Evolutionary conservation across 37 sponge, comb jelly and placozoan genomes (phyloP).

Genomic region (Mnemiopsis leidyi): DNA sequence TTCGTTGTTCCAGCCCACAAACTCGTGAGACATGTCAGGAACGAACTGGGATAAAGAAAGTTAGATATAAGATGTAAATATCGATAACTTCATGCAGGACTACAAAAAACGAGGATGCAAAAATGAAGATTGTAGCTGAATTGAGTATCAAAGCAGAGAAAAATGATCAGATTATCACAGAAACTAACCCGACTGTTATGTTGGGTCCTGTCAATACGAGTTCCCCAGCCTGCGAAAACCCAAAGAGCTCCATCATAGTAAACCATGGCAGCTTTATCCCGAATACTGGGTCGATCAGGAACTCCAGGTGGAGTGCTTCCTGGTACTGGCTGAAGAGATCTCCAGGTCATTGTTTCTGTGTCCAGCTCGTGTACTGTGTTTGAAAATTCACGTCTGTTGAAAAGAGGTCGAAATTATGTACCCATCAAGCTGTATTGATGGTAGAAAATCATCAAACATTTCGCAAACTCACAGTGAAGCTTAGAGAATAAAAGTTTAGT

Average conservation of each 20-base stretch:
- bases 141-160: too few relatives aligned
- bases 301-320: neutral
- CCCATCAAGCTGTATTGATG: too few relatives aligned
- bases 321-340: neutral
- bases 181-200: slow-evolving; percentile 35
- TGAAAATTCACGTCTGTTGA: slow-evolving; percentile 23
- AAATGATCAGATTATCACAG: too few relatives aligned
- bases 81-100: too few relatives aligned
- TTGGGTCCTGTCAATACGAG: slow-evolving; percentile 6
- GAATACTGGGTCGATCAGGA: neutral
- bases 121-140: too few relatives aligned
- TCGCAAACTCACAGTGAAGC: too few relatives aligned
- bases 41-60: slow-evolving; percentile 11
- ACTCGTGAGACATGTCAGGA: slow-evolving; percentile 41
- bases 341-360: slow-evolving; percentile 40
- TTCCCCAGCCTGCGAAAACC: slow-evolving; percentile 61
- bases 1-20: slow-evolving; percentile 64
- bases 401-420: neutral
- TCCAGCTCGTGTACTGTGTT: slow-evolving; percentile 26
- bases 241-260: slow-evolving; percentile 21
- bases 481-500: too few relatives aligned
- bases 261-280: slow-evolving; percentile 57
- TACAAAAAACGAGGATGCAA: too few relatives aligned
- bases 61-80: too few relatives aligned
- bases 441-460: too few relatives aligned